Conservation (phyloP, 2,888 invertebrate genomes). For the Clepsis dumicolana region DNA sequence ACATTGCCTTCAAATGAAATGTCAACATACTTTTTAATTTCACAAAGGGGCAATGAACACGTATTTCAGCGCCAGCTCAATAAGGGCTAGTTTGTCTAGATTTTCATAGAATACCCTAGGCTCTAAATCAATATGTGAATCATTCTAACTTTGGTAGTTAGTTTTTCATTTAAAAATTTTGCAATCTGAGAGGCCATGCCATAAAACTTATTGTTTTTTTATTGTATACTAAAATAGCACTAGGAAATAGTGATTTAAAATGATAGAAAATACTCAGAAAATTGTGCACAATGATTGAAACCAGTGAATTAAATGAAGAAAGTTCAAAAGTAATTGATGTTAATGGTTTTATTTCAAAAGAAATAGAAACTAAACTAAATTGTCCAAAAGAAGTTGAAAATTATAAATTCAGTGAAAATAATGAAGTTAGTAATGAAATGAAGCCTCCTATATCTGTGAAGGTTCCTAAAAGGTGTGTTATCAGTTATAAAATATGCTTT, state of each 20-base stretch:
- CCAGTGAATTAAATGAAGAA: background rate
- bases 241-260: background rate
- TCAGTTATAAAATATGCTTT: too few species aligned
- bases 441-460: constrained; percentile 5
- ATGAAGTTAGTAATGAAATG: constrained; percentile 18
- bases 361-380: background rate
- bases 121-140: constrained; percentile 12
- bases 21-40: constrained; percentile 12
- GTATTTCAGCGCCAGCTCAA: background rate
- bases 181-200: constrained; percentile 24
- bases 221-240: constrained; percentile 9
- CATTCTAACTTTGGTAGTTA: background rate
- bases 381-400: background rate
- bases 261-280: background rate
- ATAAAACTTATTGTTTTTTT: constrained; percentile 14
- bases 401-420: background rate
- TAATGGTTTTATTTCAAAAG: background rate
- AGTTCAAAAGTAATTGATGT: background rate
- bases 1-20: constrained; percentile 2
- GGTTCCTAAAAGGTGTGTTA: constrained; percentile 21
- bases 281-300: constrained; percentile 16
- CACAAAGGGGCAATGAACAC: background rate
- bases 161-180: background rate
- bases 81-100: background rate
- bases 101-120: background rate